phyloP scores from a whole-genome alignment of 2,888 invertebrate genomes.

The Strigamia crassipes region DNA sequence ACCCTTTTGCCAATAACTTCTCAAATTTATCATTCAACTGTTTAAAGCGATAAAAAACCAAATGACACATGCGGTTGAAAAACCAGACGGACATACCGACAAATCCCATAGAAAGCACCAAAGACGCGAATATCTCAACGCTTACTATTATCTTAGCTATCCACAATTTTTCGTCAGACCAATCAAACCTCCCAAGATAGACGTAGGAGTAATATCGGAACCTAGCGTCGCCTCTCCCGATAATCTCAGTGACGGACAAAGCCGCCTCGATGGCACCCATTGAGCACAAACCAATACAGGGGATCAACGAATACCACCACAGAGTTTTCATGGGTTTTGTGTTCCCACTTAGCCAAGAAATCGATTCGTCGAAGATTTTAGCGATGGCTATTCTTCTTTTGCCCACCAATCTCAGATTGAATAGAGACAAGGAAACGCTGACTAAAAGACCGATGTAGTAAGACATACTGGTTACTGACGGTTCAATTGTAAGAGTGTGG shows the following conservation, averaged over 20 bases:
- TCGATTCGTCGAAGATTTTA: too few relatives aligned
- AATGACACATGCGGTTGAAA: neutral
- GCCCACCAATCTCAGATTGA: too few relatives aligned
- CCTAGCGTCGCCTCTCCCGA: neutral
- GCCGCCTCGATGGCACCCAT: too few relatives aligned
- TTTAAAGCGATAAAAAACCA: neutral
- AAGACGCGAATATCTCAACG: neutral
- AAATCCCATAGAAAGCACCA: neutral
- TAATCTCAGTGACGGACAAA: too few relatives aligned
- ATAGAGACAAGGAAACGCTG: too few relatives aligned
- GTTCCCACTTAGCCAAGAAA: neutral
- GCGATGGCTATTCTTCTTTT: too few relatives aligned
- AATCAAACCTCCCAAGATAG: neutral
- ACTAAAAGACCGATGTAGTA: too few relatives aligned
- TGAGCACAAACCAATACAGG: too few relatives aligned
- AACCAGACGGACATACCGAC: neutral
- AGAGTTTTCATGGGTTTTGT: neutral
- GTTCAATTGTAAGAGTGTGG: too few relatives aligned
- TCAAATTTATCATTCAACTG: neutral
- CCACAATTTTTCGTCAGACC: neutral
- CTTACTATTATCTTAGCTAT: neutral
- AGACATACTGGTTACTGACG: too few relatives aligned
- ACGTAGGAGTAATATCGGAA: neutral
- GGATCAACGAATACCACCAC: neutral
- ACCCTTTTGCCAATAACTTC: neutral